Evolutionary conservation across 2,888 invertebrate species (phyloP).

Genomic region (Homarus gammarus): DNA sequence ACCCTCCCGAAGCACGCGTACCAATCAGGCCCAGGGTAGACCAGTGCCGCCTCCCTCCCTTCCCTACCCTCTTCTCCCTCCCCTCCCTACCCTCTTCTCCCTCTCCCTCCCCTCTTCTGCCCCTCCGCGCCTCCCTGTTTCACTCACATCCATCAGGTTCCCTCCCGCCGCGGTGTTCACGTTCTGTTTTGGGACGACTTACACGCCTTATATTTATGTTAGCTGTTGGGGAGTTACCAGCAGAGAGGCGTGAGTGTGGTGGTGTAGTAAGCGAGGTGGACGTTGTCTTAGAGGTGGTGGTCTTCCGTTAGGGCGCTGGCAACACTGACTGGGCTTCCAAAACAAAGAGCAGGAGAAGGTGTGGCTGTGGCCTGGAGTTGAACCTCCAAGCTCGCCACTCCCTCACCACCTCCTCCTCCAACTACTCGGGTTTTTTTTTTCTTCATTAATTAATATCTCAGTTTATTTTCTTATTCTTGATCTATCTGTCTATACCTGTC

Average conservation of each 20-base stretch:
- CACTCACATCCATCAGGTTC: neutral
- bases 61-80: neutral
- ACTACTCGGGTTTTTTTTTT: too few relatives aligned
- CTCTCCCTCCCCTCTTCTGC: neutral
- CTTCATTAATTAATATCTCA: too few relatives aligned
- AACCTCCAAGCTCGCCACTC: slow-evolving; percentile 28
- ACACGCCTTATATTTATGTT: too few relatives aligned
- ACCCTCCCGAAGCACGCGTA: slow-evolving; percentile 15
- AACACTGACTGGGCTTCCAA: slow-evolving; percentile 35
- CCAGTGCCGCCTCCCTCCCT: neutral
- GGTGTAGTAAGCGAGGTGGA: too few relatives aligned
- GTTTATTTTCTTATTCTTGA: too few relatives aligned
- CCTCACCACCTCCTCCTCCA: slow-evolving; percentile 17
- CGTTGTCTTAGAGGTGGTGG: neutral
- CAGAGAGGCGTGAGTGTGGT: too few relatives aligned
- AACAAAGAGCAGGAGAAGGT: slow-evolving; percentile 48
- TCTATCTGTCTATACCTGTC: too few relatives aligned
- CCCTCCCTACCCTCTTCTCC: neutral
- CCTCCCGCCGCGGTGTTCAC: too few relatives aligned
- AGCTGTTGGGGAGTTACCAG: too few relatives aligned
- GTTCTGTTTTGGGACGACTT: too few relatives aligned
- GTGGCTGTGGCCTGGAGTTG: slow-evolving; percentile 44
- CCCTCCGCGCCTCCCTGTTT: too few relatives aligned
- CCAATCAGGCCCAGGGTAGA: too few relatives aligned
- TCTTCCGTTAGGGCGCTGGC: slow-evolving; percentile 11